phyloP scores from a whole-genome alignment of 2,797 vertebrate genomes.

The Notolabrus celidotus region DNA sequence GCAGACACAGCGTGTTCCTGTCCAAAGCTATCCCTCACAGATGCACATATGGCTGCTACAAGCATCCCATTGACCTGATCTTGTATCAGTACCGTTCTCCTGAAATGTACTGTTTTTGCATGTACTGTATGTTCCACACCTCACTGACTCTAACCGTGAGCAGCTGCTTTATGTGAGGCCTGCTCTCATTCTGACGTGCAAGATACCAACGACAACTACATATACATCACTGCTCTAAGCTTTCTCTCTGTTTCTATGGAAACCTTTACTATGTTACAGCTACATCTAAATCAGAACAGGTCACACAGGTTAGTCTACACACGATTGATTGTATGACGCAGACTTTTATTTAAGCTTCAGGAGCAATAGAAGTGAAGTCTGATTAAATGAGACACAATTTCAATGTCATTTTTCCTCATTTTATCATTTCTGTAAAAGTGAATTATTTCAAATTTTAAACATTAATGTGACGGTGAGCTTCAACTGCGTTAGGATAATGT shows the following conservation, averaged over 20 bases:
- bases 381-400: too few species aligned
- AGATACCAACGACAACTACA: not conserved
- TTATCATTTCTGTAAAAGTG: not conserved
- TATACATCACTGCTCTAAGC: slow-evolving; percentile 3
- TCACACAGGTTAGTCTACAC: not conserved
- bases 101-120: not conserved
- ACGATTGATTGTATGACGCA: not conserved
- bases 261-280: slow-evolving; percentile 4
- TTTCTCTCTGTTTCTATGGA: slow-evolving; percentile 6
- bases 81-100: slow-evolving; percentile 12
- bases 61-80: slow-evolving; percentile 44
- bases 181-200: not conserved
- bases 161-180: slow-evolving; percentile 37
- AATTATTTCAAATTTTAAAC: not conserved
- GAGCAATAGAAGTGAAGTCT: too few species aligned
- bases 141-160: slow-evolving; percentile 27
- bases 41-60: slow-evolving; percentile 44
- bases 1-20: not conserved
- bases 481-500: too few species aligned
- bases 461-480: not conserved
- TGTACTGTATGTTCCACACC: slow-evolving; percentile 5
- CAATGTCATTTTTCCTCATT: too few species aligned
- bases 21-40: slow-evolving; percentile 26
- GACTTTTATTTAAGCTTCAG: too few species aligned
- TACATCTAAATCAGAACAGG: not conserved